These are phyloP conservation scores for Prosopocoilus inquinatus DNA, from an alignment of 2,888 invertebrate species.

Conservation along the genomic window DNA sequence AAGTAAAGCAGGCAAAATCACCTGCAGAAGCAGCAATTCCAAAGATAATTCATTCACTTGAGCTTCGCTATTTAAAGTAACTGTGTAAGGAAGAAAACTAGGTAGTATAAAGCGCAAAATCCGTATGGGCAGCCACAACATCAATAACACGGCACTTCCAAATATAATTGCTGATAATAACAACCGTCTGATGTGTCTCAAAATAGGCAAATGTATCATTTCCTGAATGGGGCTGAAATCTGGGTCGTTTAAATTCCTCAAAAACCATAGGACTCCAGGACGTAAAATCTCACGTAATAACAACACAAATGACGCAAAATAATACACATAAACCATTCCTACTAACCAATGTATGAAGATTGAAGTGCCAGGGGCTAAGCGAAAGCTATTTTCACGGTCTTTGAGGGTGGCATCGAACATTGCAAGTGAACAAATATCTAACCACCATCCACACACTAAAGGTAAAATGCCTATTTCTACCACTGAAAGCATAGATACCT, in stretches of 20 bases:
- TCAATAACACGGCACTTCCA: constrained; percentile 91
- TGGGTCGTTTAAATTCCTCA: constrained; percentile 96
- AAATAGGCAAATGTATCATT: constrained; percentile 96
- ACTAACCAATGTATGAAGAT: constrained; percentile 99
- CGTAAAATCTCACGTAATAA: constrained; percentile 89
- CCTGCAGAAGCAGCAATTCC: constrained; percentile 86
- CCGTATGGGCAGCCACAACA: constrained; percentile 93
- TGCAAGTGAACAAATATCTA: constrained; percentile 94
- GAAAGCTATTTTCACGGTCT: constrained; percentile 84
- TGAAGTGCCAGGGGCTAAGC: constrained; percentile 90
- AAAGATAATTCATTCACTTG: constrained; percentile 93
- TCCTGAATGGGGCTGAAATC: constrained; percentile 99
- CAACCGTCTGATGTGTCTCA: constrained; percentile 85
- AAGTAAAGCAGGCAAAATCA: constrained; percentile 91
- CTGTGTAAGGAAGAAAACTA: constrained; percentile 91
- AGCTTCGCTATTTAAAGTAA: constrained; percentile 77
- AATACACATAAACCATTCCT: constrained; percentile 99
- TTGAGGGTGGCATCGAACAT: constrained; percentile 87
- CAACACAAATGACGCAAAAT: constrained; percentile 95
- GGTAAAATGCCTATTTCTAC: constrained; percentile 97
- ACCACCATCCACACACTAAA: constrained; percentile 97
- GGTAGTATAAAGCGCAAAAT: constrained; percentile 79
- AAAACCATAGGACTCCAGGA: constrained; percentile 97
- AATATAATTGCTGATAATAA: constrained; percentile 94
- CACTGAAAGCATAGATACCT: constrained; percentile 91